Evolutionary conservation across 2,113 vertebrate genomes (phyloP).

Genomic region (Tympanuchus pallidicinctus): DNA sequence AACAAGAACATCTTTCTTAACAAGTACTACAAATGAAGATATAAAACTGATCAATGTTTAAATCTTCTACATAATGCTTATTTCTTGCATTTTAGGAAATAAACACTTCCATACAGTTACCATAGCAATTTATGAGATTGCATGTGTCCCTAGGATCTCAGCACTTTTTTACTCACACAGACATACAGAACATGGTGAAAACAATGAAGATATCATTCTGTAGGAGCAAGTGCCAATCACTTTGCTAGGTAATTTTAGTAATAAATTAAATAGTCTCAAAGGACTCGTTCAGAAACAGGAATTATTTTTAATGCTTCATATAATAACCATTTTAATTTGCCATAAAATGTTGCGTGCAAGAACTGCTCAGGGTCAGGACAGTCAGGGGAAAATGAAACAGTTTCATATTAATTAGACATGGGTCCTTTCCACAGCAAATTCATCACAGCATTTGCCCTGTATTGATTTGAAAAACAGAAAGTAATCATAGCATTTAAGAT

Average conservation of each 20-base stretch:
- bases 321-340: background rate
- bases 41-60: background rate
- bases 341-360: background rate
- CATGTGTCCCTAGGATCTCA: background rate
- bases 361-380: background rate
- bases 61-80: background rate
- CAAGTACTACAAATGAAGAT: background rate
- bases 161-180: background rate
- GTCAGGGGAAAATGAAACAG: background rate
- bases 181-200: background rate
- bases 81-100: constrained; percentile 6
- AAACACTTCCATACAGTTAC: background rate
- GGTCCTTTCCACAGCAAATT: background rate
- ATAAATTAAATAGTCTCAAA: background rate
- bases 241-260: background rate
- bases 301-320: background rate
- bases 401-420: background rate
- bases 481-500: too few species aligned
- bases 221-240: background rate
- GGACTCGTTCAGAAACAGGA: background rate
- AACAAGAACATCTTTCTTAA: background rate
- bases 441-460: background rate
- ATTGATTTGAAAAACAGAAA: background rate
- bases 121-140: background rate
- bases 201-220: background rate